phyloP scores from a whole-genome alignment of 1,140 invertebrate genomes.

The Drosophila punjabiensis region DNA sequence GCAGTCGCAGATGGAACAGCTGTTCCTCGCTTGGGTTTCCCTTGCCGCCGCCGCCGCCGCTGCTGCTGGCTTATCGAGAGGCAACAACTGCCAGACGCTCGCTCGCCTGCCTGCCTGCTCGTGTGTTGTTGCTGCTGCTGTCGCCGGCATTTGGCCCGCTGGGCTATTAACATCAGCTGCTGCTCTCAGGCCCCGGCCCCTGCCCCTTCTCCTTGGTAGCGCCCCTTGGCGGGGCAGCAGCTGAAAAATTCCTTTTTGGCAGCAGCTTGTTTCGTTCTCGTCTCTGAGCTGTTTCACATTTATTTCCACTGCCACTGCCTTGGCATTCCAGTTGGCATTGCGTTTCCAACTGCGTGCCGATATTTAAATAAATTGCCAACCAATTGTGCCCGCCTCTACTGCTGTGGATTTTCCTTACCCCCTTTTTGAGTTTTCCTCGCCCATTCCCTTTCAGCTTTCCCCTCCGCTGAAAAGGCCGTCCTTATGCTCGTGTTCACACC shows the following conservation, averaged over 20 bases:
- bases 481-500: slow-evolving; percentile 80
- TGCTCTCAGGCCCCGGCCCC: slow-evolving; percentile 48
- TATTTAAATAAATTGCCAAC: slow-evolving; percentile 84
- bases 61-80: slow-evolving; percentile 39
- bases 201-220: neutral
- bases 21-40: slow-evolving; percentile 48
- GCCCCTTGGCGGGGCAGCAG: slow-evolving; percentile 50
- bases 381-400: slow-evolving; percentile 57
- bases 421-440: neutral
- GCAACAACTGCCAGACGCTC: slow-evolving; percentile 69
- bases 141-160: slow-evolving; percentile 73
- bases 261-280: slow-evolving; percentile 61
- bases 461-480: slow-evolving; percentile 38
- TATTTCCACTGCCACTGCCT: slow-evolving; percentile 60
- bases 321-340: slow-evolving; percentile 80
- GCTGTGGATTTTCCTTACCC: slow-evolving; percentile 39
- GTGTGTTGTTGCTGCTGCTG: slow-evolving; percentile 38
- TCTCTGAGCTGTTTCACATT: slow-evolving; percentile 49
- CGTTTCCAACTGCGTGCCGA: slow-evolving; percentile 79
- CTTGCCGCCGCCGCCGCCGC: slow-evolving; percentile 3
- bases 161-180: slow-evolving; percentile 83
- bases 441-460: neutral
- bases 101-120: slow-evolving; percentile 4
- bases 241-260: slow-evolving; percentile 81
- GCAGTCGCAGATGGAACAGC: slow-evolving; percentile 71